These are phyloP conservation scores for Formicarius rufipectus DNA, from an alignment of 2,113 vertebrate species.

Conservation along the genomic window DNA sequence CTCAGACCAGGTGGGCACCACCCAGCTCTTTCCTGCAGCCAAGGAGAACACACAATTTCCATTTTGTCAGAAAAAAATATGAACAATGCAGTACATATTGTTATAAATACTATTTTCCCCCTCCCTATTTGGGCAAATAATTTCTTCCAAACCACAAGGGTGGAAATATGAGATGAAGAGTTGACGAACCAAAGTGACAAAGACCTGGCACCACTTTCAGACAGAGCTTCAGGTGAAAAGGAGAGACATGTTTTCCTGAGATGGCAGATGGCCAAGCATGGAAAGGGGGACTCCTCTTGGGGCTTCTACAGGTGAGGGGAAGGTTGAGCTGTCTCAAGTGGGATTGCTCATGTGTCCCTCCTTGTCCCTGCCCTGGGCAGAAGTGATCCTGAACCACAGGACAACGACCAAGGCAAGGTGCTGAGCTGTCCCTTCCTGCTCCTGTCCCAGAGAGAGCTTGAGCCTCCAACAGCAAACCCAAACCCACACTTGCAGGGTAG, in stretches of 20 bases:
- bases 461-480: neutral
- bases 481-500: neutral
- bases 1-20: neutral
- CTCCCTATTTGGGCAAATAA: neutral
- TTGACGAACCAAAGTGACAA: neutral
- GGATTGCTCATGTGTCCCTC: rapidly evolving
- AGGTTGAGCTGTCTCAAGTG: neutral
- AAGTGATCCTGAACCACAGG: neutral
- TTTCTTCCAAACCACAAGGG: neutral
- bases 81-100: neutral
- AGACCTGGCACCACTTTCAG: rapidly evolving
- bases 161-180: neutral
- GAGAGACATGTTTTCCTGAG: neutral
- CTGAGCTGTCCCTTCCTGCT: neutral
- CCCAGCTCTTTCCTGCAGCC: neutral
- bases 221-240: neutral
- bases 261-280: neutral
- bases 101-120: neutral
- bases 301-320: neutral
- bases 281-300: neutral
- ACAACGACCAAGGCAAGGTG: neutral
- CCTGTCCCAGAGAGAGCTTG: neutral
- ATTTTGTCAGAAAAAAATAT: neutral
- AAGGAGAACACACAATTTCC: neutral
- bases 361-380: neutral